Evolutionary conservation across 2,797 vertebrate species (phyloP), one percentile per base, ranked within the genome.

Genomic region (Onychomys leucogaster): DNA sequence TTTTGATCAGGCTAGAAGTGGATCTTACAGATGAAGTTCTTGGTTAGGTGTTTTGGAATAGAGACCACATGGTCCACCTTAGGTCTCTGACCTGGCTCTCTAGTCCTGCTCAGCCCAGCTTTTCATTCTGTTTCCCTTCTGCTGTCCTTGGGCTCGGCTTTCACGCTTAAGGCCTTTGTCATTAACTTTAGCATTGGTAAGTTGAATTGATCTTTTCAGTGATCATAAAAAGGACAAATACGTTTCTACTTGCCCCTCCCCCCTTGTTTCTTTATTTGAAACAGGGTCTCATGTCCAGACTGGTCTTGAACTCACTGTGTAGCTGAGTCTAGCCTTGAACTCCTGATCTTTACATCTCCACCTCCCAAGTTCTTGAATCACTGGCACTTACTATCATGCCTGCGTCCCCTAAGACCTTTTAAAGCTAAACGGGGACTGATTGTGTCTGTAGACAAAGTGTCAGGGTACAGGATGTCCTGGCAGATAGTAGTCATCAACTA

Each of bases 1-100:
- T 91, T 91, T 83, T 65, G 80, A 90, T 87, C 29, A 92, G 29
- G 12, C 63, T 95, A 89, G 67, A 89, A 91, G 32, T 87, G 23
- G 69, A 67, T 63, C 59, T 46, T 92, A 19, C 41, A 73, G 85
- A 61, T 69, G 57, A 81, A 76, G 6, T 32, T 83, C 37, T 91
- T 69, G 85, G 90, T 71, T 67, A 16, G 75, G 2, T 77, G 75
- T 71, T 95, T 92, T 57, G 82, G 63, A 73, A 19, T 29, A 65
- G 63, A 83, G 80, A 82, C 29, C 52, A 10, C 43, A 21, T 34
- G 69, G 85, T 17, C 61, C 9, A 7, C 46, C 27, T 23, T 82
- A 46, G 37, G 41, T 41, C 83, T 63, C 73, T 9, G 61, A 55
- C 29, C 0, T 59, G 59, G 2, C 25, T 55, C 59, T 80, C 27